Evolutionary conservation across 2,888 invertebrate species (phyloP).

Genomic region (Sicus ferrugineus): DNA sequence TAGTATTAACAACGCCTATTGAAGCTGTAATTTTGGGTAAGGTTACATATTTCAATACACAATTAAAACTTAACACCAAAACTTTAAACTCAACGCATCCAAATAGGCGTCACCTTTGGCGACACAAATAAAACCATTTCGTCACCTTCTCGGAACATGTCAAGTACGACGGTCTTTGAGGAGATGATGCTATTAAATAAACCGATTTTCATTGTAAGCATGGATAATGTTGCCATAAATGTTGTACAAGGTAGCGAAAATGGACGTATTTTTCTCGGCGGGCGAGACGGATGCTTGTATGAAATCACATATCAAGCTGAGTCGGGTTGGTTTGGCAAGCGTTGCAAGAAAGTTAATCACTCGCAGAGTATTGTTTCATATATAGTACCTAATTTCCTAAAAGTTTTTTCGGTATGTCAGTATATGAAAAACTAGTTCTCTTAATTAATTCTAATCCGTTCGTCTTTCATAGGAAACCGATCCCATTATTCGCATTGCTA

Average conservation of each 20-base stretch:
- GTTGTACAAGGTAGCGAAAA: conserved; percentile 80
- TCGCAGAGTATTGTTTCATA: conserved; percentile 88
- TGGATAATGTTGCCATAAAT: conserved; percentile 86
- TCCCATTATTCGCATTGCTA: conserved; percentile 83
- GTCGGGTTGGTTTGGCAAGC: conserved; percentile 92
- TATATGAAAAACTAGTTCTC: not conserved
- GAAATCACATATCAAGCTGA: conserved; percentile 95
- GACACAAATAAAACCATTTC: conserved; percentile 54
- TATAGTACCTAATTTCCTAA: conserved; percentile 87
- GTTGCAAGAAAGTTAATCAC: conserved; percentile 94
- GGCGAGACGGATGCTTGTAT: conserved; percentile 92
- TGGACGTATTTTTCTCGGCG: conserved; percentile 94
- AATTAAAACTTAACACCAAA: not conserved
- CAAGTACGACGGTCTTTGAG: conserved; percentile 62
- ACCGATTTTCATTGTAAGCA: conserved; percentile 91
- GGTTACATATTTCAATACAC: not conserved
- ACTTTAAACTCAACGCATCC: conserved; percentile 10
- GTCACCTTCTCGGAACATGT: conserved; percentile 50
- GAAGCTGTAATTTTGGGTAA: conserved; percentile 76
- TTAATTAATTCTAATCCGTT: not conserved
- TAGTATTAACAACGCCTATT: conserved; percentile 92
- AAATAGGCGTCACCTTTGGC: conserved; percentile 60
- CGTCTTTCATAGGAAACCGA: conserved; percentile 82
- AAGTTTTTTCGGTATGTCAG: conserved; percentile 68
- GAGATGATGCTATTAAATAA: conserved; percentile 93